Evolutionary conservation across 2,888 invertebrate species (phyloP).

Genomic region (Corbicula japonica): DNA sequence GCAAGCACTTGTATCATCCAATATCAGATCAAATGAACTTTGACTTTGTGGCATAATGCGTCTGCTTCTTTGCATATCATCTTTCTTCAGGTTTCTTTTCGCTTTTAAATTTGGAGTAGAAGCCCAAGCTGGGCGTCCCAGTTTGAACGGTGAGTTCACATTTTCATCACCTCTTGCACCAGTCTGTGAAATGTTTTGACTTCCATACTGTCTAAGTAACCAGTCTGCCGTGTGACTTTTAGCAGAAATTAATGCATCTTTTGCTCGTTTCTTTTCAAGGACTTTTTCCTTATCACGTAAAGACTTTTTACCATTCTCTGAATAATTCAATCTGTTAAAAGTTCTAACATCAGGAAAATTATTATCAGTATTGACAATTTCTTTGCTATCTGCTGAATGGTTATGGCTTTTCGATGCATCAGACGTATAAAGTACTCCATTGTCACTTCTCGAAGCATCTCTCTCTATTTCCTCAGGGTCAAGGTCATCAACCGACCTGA

Average conservation of each 20-base stretch:
- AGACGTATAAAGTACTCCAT: too few relatives aligned
- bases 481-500: conserved; percentile 13
- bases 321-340: too few relatives aligned
- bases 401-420: too few relatives aligned
- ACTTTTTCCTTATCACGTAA: conserved; percentile 33
- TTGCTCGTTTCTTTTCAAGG: conserved; percentile 36
- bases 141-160: background rate
- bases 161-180: conserved; percentile 1
- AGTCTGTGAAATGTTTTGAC: conserved; percentile 18
- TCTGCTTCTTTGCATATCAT: background rate
- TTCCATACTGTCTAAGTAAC: conserved; percentile 57
- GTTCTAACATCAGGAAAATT: too few relatives aligned
- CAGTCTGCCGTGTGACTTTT: conserved; percentile 60
- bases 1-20: conserved; percentile 9
- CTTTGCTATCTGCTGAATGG: too few relatives aligned
- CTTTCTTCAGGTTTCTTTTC: background rate
- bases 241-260: conserved; percentile 50
- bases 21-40: conserved; percentile 35
- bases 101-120: conserved; percentile 55
- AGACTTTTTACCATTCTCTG: too few relatives aligned
- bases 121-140: conserved; percentile 46
- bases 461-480: too few relatives aligned
- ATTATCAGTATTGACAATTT: too few relatives aligned
- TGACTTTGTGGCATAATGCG: conserved; percentile 26
- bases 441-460: too few relatives aligned